Evolutionary conservation across 2,888 invertebrate genomes (phyloP).

Genomic region (Cataglyphis cursor): DNA sequence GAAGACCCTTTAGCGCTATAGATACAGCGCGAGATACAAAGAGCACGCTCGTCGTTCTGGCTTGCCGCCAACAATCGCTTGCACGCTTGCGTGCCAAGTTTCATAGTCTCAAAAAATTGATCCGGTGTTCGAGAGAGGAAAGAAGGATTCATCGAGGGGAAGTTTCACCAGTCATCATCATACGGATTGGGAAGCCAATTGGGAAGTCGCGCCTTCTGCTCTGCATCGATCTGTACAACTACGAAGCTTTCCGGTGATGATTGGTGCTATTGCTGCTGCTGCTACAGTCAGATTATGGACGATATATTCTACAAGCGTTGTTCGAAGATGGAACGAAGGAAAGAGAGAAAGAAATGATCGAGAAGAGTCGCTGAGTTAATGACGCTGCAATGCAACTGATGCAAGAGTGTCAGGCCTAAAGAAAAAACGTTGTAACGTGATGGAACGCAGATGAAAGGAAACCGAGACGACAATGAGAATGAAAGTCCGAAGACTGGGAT

Average conservation of each 20-base stretch:
- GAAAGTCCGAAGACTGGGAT: not conserved
- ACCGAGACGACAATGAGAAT: not conserved
- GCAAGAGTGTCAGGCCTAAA: constrained; percentile 68
- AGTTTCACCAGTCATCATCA: not conserved
- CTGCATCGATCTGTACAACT: constrained; percentile 7
- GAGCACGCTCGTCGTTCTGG: constrained; percentile 71
- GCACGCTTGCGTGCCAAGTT: constrained; percentile 69
- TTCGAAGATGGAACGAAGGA: constrained; percentile 69
- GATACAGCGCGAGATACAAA: constrained; percentile 68
- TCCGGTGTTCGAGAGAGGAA: constrained; percentile 7
- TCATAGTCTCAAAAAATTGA: constrained; percentile 55
- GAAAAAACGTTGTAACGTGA: constrained; percentile 41
- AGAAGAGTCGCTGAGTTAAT: constrained; percentile 13
- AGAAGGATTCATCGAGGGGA: not conserved
- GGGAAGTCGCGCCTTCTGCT: not conserved
- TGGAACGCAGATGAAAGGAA: not conserved
- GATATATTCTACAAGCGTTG: constrained; percentile 55
- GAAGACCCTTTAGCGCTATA: constrained; percentile 56
- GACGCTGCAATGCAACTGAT: constrained; percentile 23
- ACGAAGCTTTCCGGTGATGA: constrained; percentile 21
- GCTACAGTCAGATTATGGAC: constrained; percentile 61
- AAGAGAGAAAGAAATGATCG: constrained; percentile 45
- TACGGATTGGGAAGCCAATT: not conserved
- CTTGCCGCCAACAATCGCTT: constrained; percentile 69
- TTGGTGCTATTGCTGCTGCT: constrained; percentile 49